Percentiles rank a stretch among this genome's conserved stretches.
Conservation (phyloP, 1,140 invertebrate species). For the Drosophila truncata region DNA sequence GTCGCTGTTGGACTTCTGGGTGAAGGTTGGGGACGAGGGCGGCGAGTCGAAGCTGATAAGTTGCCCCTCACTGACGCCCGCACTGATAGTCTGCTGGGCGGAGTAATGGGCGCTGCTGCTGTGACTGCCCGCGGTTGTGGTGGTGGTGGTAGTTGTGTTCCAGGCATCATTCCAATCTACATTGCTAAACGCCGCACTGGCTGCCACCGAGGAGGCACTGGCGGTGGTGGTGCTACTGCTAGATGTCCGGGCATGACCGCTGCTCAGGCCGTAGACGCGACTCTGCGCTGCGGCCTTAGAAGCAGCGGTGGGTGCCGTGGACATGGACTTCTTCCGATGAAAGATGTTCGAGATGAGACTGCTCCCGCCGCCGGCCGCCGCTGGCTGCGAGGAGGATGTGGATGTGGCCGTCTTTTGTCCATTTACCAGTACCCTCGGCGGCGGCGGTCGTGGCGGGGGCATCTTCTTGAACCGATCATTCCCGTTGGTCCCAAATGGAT, state of each 20-base stretch:
- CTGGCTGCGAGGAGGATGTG: constrained; percentile 18
- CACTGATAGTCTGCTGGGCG: constrained; percentile 25
- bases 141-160: constrained; percentile 57
- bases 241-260: constrained; percentile 77
- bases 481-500: constrained; percentile 64
- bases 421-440: constrained; percentile 73
- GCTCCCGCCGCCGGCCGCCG: constrained; percentile 32
- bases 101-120: constrained; percentile 30
- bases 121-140: constrained; percentile 8
- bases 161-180: constrained; percentile 76
- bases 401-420: constrained; percentile 46
- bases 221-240: not conserved
- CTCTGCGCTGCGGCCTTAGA: constrained; percentile 85
- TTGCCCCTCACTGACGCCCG: constrained; percentile 72
- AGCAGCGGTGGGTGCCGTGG: constrained; percentile 59
- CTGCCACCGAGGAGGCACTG: constrained; percentile 19
- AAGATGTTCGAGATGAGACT: constrained; percentile 85
- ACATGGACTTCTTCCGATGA: constrained; percentile 67
- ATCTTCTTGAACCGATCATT: constrained; percentile 67
- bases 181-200: constrained; percentile 28
- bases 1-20: constrained; percentile 90
- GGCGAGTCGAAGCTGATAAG: constrained; percentile 89
- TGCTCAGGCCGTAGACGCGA: constrained; percentile 85
- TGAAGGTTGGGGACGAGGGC: constrained; percentile 90
- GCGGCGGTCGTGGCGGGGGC: constrained; percentile 81